Evolutionary conservation across 2,888 invertebrate species (phyloP), one percentile per base, ranked within the genome.

Genomic region (Sphinx pinastri): DNA sequence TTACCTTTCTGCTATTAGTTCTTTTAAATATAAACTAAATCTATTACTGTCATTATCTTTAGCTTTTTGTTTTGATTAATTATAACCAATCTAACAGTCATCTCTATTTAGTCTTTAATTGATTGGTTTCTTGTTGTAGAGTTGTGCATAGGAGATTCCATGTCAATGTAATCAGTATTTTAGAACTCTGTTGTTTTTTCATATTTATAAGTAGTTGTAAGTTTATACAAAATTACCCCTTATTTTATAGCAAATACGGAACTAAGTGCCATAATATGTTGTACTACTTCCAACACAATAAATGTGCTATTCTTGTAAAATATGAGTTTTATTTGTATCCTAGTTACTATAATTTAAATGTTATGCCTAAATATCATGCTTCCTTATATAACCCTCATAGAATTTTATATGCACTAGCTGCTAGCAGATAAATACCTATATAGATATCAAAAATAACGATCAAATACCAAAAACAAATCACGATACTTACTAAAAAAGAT

Each of bases 241-340:
- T 76, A 77, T 74, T 79, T 76, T 73, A 72, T 76, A 76, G 74
- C 76, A 77, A 79, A 77, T 79, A 79, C 77, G 87, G 81, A 90
- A 88, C 83, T 84, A 88, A 89, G 92, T 92, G 92, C 91, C 92
- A 92, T 92, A 91, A 82, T 85, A 80, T 84, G 83, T 77, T 83
- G 81, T 86, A 84, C 84, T 79, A 88, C 84, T 87, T 86, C 85
- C 81, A 82, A 73, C 75, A 76, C 77, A 84, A 81, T 86, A 88
- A 87, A 86, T 77, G 75, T 83, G 73, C 78, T 79, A 82, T 80
- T 82, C 75, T 78, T 77, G 57, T 77, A 74, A 68, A 57, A 58
- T 58, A 67, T 51, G 68, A 67, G 19, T 70, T 69, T 68, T 68
- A 69, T 58, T 54, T 12, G 16, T 0, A 16, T 0, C 12, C 19